A percentile compares a stretch with the other conserved stretches of the same genome.
Conservation (phyloP, 2,113 vertebrate species). For the Alethe castanea region DNA sequence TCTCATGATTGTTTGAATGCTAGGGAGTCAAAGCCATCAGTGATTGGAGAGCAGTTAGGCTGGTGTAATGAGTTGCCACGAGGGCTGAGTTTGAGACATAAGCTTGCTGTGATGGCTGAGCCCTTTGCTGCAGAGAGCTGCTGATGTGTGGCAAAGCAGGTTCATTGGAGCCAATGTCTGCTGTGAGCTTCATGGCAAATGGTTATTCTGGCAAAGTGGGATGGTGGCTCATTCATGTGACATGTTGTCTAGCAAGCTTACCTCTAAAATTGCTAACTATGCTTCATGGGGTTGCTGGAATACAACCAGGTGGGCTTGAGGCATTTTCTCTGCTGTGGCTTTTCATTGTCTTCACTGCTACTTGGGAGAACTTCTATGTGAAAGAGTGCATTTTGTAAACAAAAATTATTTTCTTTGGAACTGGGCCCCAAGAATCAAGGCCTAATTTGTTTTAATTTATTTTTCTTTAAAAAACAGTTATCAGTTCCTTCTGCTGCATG, state of each 20-base stretch:
- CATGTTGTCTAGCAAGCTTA: not conserved
- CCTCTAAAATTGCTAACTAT: not conserved
- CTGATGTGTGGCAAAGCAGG: not conserved
- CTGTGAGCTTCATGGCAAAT: not conserved
- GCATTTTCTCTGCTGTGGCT: not conserved
- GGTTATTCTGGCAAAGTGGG: not conserved
- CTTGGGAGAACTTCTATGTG: not conserved
- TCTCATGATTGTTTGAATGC: not conserved
- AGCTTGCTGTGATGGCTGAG: not conserved
- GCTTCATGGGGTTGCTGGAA: not conserved
- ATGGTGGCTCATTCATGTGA: not conserved
- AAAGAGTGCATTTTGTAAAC: not conserved
- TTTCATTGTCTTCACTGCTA: not conserved
- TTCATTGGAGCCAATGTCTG: not conserved
- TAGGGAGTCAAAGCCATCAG: not conserved
- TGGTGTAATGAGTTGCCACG: not conserved
- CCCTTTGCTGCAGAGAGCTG: not conserved
- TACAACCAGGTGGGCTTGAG: not conserved
- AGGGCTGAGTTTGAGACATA: not conserved
- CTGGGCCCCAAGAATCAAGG: not conserved
- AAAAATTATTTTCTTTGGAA: not conserved
- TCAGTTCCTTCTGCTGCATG: not conserved
- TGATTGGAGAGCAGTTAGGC: not conserved
- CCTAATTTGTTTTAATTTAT: not conserved
- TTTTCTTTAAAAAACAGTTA: not conserved